A percentile compares a stretch with the other conserved stretches of the same genome.
Conservation (phyloP, 2,113 vertebrate genomes). For the Apodemus speciosus region DNA sequence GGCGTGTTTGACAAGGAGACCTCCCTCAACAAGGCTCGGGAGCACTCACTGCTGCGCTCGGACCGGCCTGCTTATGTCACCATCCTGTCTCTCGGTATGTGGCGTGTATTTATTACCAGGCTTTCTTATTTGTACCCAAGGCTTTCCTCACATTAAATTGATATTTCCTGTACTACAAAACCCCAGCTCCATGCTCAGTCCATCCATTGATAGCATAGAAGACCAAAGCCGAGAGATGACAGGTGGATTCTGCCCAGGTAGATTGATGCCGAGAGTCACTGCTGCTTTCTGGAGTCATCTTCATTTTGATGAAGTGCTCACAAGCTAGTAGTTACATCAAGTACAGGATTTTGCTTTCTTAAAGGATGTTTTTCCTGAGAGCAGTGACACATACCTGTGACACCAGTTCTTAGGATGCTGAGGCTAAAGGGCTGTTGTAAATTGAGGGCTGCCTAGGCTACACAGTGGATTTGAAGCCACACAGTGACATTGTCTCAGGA, state of each 20-base stretch:
- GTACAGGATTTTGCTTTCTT: neutral
- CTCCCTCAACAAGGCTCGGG: conserved; percentile 97
- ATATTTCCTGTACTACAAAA: neutral
- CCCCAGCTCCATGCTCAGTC: no score
- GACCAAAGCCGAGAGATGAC: neutral
- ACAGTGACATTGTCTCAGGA: neutral
- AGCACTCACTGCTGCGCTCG: conserved; percentile 96
- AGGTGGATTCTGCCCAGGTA: neutral
- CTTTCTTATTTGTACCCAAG: neutral
- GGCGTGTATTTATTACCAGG: neutral
- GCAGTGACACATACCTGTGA: neutral
- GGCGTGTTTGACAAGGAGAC: conserved; percentile 99
- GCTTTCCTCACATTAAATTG: neutral
- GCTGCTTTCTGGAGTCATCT: neutral
- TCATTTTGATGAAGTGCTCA: neutral
- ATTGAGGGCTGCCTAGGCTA: neutral
- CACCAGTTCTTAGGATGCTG: neutral
- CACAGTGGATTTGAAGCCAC: neutral
- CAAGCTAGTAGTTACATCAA: neutral
- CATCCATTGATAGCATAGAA: neutral
- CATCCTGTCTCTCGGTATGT: conserved; percentile 96
- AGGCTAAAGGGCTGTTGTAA: neutral
- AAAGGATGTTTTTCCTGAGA: neutral
- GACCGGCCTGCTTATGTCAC: conserved; percentile 97
- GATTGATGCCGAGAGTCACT: neutral